phyloP scores from a whole-genome alignment of 2,797 vertebrate genomes.

The Melanotaenia maccullochi region DNA sequence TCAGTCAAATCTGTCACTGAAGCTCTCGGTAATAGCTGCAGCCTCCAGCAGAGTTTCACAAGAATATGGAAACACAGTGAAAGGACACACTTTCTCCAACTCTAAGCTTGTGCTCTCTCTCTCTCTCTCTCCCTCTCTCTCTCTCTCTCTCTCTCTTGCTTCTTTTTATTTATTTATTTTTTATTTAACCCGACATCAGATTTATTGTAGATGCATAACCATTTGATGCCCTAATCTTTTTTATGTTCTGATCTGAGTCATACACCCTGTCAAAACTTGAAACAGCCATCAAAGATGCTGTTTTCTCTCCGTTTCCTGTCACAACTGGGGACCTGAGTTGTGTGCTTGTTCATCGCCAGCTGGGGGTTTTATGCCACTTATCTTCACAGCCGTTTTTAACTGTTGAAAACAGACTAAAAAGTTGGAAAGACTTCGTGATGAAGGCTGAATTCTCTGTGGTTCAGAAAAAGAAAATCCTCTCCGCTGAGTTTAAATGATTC shows the following conservation, averaged over 20 bases:
- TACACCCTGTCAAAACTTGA: constrained; percentile 37
- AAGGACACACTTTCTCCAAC: constrained; percentile 26
- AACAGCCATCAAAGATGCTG: constrained; percentile 38
- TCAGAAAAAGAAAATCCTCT: not conserved
- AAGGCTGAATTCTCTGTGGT: not conserved
- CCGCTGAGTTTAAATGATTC: not conserved
- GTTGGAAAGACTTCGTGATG: not conserved
- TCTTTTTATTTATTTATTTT: constrained; percentile 16
- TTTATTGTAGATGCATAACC: constrained; percentile 47
- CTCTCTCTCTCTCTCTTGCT: not conserved
- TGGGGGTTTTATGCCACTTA: constrained; percentile 28
- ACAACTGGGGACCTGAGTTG: constrained; percentile 17
- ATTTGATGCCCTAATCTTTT: constrained; percentile 57
- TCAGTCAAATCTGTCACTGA: constrained; percentile 57
- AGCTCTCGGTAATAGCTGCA: constrained; percentile 37
- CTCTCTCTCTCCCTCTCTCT: not conserved
- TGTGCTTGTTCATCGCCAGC: constrained; percentile 5
- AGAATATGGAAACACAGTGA: constrained; percentile 31
- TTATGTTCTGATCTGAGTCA: constrained; percentile 55
- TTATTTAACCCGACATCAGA: constrained; percentile 20
- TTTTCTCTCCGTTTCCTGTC: constrained; percentile 24
- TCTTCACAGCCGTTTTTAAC: constrained; percentile 15
- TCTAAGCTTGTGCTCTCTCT: constrained; percentile 6
- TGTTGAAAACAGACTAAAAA: constrained; percentile 13
- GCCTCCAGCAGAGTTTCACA: constrained; percentile 24